Base-by-base conservation (phyloP, 2,113 vertebrate species). In the Suricata suricatta region DNA sequence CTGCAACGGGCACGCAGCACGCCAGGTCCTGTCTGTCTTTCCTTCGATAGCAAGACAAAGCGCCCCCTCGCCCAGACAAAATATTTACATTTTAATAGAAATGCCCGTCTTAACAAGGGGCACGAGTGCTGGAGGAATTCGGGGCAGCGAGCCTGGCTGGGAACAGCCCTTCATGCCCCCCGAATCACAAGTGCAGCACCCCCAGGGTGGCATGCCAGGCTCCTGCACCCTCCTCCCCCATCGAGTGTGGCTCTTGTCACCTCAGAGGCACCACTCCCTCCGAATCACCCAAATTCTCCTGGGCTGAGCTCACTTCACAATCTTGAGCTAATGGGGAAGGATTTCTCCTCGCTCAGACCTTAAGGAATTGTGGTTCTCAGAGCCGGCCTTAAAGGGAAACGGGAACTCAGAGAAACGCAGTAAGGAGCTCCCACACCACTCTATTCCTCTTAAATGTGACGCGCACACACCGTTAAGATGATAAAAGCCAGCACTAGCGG, bases 361-460 rank as follows among this genome's bases (percentile, higher is more conserved):
- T 17, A 16, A 64, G 72, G 77, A 52, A 5, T 0, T 1, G 7
- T 4, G 57, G 35, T 7, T 44, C 80, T 52, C 79, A 38, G 72
- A 86, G 87, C 44, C 29, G 4, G 57, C 54, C 93, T 93, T 79
- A 63, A 60, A 85, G 96, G 86, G 97, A 27, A 93, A 66, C 1
- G 16, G 23, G 3, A 5, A 0, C 7, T 31, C 47, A 19, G 9
- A 41, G 68, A 64, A 19, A 27, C 0, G 21, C 47, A 63, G 92
- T 1, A 1, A 35, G 47, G 66, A 7, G 80, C 69, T 31, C 14
- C 25, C 0, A 5, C 50, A 23, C 35, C 71, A 29, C 11, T 6
- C 11, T 44, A 15, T 5, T n/a, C 76, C 44, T 3, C 1, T 29
- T 50, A 86, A 64, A 38, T 57, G 35, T 52, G 23, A 8, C 21